These are phyloP conservation scores for Epinephelus malabaricus DNA, from an alignment of 2,797 vertebrate species.

Conservation along the genomic window DNA sequence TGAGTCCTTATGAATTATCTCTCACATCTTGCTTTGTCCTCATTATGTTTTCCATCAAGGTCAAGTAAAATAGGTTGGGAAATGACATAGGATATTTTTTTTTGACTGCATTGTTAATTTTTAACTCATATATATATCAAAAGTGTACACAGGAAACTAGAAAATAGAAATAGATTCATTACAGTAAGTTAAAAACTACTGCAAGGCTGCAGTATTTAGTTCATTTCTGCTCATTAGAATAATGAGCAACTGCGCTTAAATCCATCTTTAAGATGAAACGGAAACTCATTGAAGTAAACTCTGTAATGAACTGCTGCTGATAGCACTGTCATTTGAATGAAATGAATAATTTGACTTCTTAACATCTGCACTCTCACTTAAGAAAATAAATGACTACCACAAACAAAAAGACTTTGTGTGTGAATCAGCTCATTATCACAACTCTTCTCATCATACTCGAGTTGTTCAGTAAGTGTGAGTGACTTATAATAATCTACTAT, in stretches of 20 bases:
- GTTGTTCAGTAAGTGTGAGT: conserved; percentile 41
- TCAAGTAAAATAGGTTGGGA: no score
- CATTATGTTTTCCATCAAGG: no score
- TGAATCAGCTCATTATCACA: conserved; percentile 32
- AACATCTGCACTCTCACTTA: conserved; percentile 43
- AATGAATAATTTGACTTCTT: conserved; percentile 51
- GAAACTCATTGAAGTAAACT: conserved; percentile 15
- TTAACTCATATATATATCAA: not conserved
- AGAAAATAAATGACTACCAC: conserved; percentile 35
- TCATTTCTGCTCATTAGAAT: conserved; percentile 18
- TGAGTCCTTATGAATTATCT: no score
- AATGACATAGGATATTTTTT: no score
- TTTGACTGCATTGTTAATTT: not conserved
- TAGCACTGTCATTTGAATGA: conserved; percentile 24
- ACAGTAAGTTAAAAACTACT: not conserved
- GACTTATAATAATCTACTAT: conserved; percentile 45
- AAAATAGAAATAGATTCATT: not conserved
- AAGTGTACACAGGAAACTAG: not conserved
- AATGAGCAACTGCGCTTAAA: not conserved
- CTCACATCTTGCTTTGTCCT: no score
- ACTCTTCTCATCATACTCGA: conserved; percentile 35
- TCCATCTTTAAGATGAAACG: conserved; percentile 29
- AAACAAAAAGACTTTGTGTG: conserved; percentile 34
- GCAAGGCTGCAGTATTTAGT: not conserved
- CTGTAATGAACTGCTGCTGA: conserved; percentile 27